Conservation (phyloP, 2,113 vertebrate genomes). For the Mirounga angustirostris region DNA sequence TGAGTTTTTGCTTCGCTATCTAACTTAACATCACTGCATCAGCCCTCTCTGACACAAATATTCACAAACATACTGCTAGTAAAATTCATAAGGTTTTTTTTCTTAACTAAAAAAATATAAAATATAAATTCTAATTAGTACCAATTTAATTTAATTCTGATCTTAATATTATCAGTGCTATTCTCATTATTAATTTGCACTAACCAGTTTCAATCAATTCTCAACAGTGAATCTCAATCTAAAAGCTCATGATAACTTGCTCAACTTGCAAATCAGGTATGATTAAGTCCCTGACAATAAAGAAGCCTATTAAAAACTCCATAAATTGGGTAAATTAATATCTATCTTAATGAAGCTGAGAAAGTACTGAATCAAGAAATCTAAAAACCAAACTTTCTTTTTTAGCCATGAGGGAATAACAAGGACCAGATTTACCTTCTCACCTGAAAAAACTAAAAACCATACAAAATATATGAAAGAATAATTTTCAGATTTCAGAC, state of each 20-base stretch:
- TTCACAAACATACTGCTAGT: background rate
- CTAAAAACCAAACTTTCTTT: background rate
- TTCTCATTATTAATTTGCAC: slow-evolving; percentile 47
- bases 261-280: slow-evolving; percentile 19
- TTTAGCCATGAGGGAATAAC: background rate
- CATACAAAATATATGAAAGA: background rate
- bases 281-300: background rate
- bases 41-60: background rate
- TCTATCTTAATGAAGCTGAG: background rate
- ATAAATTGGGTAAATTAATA: background rate
- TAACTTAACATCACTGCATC: background rate
- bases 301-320: background rate
- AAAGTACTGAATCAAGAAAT: background rate
- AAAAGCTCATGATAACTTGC: background rate
- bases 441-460: background rate
- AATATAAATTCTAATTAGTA: slow-evolving; percentile 53
- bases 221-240: background rate
- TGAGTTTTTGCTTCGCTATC: background rate
- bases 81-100: background rate
- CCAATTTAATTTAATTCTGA: slow-evolving; percentile 31
- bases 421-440: background rate
- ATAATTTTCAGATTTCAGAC: background rate
- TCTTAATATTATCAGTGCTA: slow-evolving; percentile 4
- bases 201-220: slow-evolving; percentile 49
- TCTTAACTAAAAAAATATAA: background rate